Base-by-base conservation (phyloP, 2,888 invertebrate genomes). In the Phrixothrix hirtus region DNA sequence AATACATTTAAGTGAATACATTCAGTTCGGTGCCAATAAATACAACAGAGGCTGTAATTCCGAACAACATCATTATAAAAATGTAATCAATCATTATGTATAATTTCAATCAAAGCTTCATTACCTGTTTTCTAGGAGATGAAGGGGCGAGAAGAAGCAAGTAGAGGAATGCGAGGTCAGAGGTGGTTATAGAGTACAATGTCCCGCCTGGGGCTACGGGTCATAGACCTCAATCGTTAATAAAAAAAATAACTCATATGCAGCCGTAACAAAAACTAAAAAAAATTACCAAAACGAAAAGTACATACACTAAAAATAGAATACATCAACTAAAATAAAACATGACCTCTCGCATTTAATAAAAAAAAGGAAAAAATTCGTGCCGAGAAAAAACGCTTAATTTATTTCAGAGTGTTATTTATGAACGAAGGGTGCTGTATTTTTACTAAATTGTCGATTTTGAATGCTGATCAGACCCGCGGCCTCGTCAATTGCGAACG, bases 131-230 rank as follows among this genome's bases (percentile, higher is more conserved):
- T 50, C 37, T 36, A 44, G 36, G 29, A 41, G 38, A 27, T 57
- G 63, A 66, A 65, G 67, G 59, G 60, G 59, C 49, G 55, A 58
- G 55, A 42, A 60, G 65, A 64, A 72, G 71, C 71, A 71, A 70
- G 71, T 71, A 64, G 67, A 66, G 73, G 74, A 72, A 74, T 74
- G 74, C 75, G 74, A 74, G 75, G 75, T 75, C 74, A 75, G 69
- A 75, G 75, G 75, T 68, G 65, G 66, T 68, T 67, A 69, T 72
- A 69, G 65, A 67, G 69, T 71, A 74, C 72, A 74, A 72, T 69
- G 70, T 72, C 69, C 72, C 60, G 68, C 68, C 70, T 64, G 62
- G 60, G 68, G 70, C 65, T 64, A 58, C 67, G 67, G 73, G 73
- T 73, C 72, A 65, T 69, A 70, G 72, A 73, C 73, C 73, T 66